phyloP scores from a whole-genome alignment of 2,797 vertebrate genomes.

The Megalops cyprinoides region DNA sequence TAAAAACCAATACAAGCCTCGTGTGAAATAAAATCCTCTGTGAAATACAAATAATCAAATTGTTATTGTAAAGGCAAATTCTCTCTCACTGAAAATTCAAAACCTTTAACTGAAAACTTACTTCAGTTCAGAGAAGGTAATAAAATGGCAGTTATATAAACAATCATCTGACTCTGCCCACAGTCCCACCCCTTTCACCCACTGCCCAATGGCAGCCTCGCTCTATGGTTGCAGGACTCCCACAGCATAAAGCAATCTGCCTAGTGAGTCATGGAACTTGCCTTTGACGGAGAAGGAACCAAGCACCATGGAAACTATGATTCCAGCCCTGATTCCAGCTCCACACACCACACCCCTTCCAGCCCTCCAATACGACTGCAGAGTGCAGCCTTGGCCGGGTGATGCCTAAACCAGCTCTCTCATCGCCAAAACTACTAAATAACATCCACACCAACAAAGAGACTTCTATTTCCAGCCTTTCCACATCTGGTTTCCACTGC shows the following conservation, averaged over 20 bases:
- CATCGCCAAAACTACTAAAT: constrained; percentile 49
- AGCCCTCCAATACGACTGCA: constrained; percentile 50
- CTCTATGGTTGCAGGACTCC: constrained; percentile 22
- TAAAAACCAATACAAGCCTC: not conserved
- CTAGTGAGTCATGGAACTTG: constrained; percentile 62
- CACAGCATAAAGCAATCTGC: constrained; percentile 66
- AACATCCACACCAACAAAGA: constrained; percentile 46
- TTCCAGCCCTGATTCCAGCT: constrained; percentile 24
- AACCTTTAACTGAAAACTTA: constrained; percentile 2
- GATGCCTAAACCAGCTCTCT: constrained; percentile 51
- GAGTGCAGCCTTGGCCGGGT: constrained; percentile 49
- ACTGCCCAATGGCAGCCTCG: constrained; percentile 38
- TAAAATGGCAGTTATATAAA: constrained; percentile 41
- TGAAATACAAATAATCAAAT: no score
- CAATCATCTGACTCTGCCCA: constrained; percentile 41
- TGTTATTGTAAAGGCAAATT: no score
- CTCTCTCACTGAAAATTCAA: constrained; percentile 24
- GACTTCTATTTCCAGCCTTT: constrained; percentile 42
- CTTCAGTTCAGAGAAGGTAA: constrained; percentile 28
- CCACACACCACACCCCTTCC: constrained; percentile 14
- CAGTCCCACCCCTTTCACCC: constrained; percentile 35
- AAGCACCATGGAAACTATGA: constrained; percentile 68
- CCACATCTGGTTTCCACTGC: constrained; percentile 61
- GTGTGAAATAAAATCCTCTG: not conserved
- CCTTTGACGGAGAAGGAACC: constrained; percentile 42